Base-by-base conservation (phyloP, 30 jellyfish, hydroid and myxozoan species). In the Cassiopea xamachana region DNA sequence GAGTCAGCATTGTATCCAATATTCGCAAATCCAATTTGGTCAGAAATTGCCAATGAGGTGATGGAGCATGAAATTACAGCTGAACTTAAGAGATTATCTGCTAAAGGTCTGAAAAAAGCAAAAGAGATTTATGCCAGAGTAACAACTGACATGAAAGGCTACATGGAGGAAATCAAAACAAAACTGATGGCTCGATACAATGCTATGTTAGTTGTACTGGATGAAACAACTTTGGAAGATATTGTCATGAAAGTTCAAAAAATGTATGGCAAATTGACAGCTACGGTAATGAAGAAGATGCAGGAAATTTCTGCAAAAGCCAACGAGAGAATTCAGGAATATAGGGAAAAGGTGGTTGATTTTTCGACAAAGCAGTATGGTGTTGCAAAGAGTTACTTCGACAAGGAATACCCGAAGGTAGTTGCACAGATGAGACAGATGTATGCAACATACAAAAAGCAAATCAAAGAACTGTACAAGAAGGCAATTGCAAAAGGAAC, bases 211-310 rank as follows among this genome's bases (percentile, higher is more conserved):
- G 45, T 60, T 2, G 88, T 84, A 73, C 39, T 96, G 51, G 97
- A 92, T 49, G 94, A 89, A 75, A 92, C 97, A 39, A 96, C 99
- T 17, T 67, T 96, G 16, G 98, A 94, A 79, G 97, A 92, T 48
- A 78, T 95, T 51, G 99, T 90, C 27, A 15, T 47, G 12, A 82
- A 79, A 68, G 47, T 90, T 9, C 73, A 45, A 46, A 90, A 78
- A 45, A 16, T 59, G 13, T 67, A 83, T 51, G 73, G 16, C 9
- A 67, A 50, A 51, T 6, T 77, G 73, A 46, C 61, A 48, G 68
- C 77, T 6, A 48, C 59, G 44, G 69, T 69, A 14, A 44, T 89
- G 84, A 43, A 48, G 48, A 94, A 86, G 67, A 64, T 69, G 44
- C 76, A 85, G 58, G 90, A 84, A 48, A 16, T 77, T 15, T 69